Percentiles rank a stretch among this genome's conserved stretches.
Evolutionary conservation across 2,888 invertebrate genomes (phyloP).

Genomic region (Scaptomyza tumidula): DNA sequence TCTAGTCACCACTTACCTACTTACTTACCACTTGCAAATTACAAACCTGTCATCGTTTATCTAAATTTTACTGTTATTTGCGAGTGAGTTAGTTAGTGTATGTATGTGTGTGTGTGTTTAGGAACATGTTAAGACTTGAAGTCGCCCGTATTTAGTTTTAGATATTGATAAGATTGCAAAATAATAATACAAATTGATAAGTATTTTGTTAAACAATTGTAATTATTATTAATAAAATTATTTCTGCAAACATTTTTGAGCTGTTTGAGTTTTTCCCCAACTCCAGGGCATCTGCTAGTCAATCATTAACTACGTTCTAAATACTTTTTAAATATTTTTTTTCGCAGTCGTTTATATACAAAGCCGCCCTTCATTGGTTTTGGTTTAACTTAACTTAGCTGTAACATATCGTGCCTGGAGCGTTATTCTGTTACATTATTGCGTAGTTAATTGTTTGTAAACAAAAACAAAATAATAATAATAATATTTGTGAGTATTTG

Average conservation of each 20-base stretch:
- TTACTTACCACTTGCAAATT: constrained; percentile 9
- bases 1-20: constrained; percentile 27
- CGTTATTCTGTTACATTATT: background rate
- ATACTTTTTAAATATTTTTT: background rate
- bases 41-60: constrained; percentile 33
- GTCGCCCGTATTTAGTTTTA: constrained; percentile 14
- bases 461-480: background rate
- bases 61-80: constrained; percentile 21
- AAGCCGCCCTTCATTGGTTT: background rate
- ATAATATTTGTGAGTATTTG: background rate
- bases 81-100: too few relatives aligned
- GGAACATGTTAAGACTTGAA: constrained; percentile 38
- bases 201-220: background rate
- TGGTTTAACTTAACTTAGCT: too few relatives aligned
- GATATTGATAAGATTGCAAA: constrained; percentile 57
- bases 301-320: background rate
- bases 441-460: background rate
- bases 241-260: too few relatives aligned
- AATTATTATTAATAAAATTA: too few relatives aligned
- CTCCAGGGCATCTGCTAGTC: background rate
- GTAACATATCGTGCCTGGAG: background rate
- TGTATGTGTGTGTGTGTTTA: background rate
- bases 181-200: constrained; percentile 3
- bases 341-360: background rate
- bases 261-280: too few relatives aligned